A percentile compares a stretch with the other conserved stretches of the same genome.
phyloP scores from a whole-genome alignment of 2,113 vertebrate genomes.

The Sterna hirundo region DNA sequence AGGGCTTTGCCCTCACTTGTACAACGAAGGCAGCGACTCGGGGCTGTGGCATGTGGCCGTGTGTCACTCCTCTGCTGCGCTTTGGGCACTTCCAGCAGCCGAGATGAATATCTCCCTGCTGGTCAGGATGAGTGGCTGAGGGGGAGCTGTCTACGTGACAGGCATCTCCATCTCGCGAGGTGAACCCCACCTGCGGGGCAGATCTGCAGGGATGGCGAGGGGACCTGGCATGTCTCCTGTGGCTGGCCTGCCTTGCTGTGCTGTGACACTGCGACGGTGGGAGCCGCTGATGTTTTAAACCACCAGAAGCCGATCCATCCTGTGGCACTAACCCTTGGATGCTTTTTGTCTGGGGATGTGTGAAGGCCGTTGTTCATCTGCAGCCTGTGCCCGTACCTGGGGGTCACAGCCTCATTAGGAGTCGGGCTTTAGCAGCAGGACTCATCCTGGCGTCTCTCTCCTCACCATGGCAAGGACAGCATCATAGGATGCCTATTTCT shows the following conservation, averaged over 20 bases:
- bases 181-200: not conserved
- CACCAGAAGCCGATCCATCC: not conserved
- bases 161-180: not conserved
- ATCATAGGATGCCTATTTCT: not conserved
- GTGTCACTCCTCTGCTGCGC: not conserved
- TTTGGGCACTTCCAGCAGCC: not conserved
- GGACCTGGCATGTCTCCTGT: not conserved
- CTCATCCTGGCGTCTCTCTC: not conserved
- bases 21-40: rapidly evolving
- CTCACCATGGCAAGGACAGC: not conserved
- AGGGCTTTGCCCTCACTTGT: not conserved
- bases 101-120: not conserved
- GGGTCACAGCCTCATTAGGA: not conserved
- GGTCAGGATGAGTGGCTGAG: not conserved
- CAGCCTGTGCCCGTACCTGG: not conserved
- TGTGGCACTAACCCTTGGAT: not conserved
- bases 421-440: not conserved
- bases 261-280: not conserved
- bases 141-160: not conserved
- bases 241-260: not conserved
- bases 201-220: not conserved
- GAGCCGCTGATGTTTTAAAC: not conserved
- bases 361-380: not conserved
- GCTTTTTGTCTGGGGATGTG: not conserved
- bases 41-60: rapidly evolving